These are phyloP conservation scores for Coleophora deauratella DNA, from an alignment of 2,888 invertebrate genomes.

Conservation along the genomic window DNA sequence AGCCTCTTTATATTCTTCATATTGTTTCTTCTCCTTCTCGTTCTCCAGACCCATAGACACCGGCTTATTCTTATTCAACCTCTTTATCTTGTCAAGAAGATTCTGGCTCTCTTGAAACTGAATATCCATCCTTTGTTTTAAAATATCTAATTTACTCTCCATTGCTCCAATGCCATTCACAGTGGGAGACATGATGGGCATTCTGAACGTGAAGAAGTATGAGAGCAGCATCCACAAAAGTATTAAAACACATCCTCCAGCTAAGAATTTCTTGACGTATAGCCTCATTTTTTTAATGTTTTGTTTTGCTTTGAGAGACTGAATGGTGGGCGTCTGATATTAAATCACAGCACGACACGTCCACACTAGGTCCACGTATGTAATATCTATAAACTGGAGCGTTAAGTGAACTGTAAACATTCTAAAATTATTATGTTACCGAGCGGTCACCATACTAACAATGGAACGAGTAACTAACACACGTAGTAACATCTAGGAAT, in stretches of 20 bases:
- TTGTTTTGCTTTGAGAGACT: neutral
- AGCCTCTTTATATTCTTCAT: slow-evolving; percentile 11
- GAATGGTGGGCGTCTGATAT: too few species aligned
- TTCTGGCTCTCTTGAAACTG: slow-evolving; percentile 42
- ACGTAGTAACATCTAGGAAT: too few species aligned
- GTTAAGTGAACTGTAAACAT: slow-evolving; percentile 23
- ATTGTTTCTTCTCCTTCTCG: too few species aligned
- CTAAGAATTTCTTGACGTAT: slow-evolving; percentile 43
- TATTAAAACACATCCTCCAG: slow-evolving; percentile 27
- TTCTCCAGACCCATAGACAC: too few species aligned
- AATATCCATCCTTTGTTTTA: slow-evolving; percentile 36
- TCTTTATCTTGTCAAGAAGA: slow-evolving; percentile 36
- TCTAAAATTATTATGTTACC: slow-evolving; percentile 4
- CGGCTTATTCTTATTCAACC: slow-evolving; percentile 23
- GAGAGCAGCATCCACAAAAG: slow-evolving; percentile 45
- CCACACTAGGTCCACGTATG: slow-evolving; percentile 18
- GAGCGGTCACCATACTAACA: neutral
- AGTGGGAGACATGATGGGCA: slow-evolving; percentile 22
- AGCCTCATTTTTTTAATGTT: slow-evolving; percentile 45
- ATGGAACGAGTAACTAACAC: too few species aligned
- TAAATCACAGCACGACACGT: slow-evolving; percentile 5
- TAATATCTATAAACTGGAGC: slow-evolving; percentile 12
- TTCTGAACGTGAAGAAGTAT: slow-evolving; percentile 38
- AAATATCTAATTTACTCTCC: slow-evolving; percentile 33
- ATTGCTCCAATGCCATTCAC: slow-evolving; percentile 26